A percentile compares a stretch with the other conserved stretches of the same genome.
Evolutionary conservation across 2,797 vertebrate species (phyloP).

Genomic region (Oreochromis mossambicus): DNA sequence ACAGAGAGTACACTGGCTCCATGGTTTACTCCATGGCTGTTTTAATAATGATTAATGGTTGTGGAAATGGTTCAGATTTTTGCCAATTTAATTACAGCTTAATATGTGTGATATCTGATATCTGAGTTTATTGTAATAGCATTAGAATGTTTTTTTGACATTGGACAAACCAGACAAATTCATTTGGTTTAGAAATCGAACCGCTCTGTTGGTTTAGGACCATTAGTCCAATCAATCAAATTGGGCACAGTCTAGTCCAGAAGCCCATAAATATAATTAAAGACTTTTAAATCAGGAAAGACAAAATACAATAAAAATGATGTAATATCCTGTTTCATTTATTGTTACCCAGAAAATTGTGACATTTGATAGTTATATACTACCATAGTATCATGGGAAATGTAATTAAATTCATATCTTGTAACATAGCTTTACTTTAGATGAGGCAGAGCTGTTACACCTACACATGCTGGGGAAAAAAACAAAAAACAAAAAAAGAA

Average conservation of each 20-base stretch:
- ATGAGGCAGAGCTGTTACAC: not conserved
- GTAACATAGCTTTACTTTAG: slow-evolving; percentile 2
- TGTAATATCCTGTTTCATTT: not conserved
- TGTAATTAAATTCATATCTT: not conserved
- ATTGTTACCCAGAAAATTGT: not conserved
- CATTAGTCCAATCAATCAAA: not conserved
- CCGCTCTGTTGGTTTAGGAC: not conserved
- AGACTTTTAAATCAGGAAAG: not conserved
- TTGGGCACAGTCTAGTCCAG: not conserved
- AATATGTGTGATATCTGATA: not conserved
- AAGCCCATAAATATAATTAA: not conserved
- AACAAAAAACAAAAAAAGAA: not conserved
- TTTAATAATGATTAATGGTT: not conserved
- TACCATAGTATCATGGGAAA: not conserved
- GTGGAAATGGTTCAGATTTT: not conserved
- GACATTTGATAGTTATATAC: not conserved
- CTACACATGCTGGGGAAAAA: slow-evolving; percentile 8
- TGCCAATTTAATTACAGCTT: not conserved
- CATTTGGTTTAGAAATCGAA: not conserved
- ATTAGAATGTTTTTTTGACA: not conserved
- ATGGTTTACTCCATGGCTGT: fast-evolving
- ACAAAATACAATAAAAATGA: not conserved
- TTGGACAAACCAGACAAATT: not conserved
- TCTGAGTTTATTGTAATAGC: not conserved
- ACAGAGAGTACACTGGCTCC: not conserved